phyloP scores from a whole-genome alignment of 92 coral and sea anemone genomes.

The Paramuricea clavata region DNA sequence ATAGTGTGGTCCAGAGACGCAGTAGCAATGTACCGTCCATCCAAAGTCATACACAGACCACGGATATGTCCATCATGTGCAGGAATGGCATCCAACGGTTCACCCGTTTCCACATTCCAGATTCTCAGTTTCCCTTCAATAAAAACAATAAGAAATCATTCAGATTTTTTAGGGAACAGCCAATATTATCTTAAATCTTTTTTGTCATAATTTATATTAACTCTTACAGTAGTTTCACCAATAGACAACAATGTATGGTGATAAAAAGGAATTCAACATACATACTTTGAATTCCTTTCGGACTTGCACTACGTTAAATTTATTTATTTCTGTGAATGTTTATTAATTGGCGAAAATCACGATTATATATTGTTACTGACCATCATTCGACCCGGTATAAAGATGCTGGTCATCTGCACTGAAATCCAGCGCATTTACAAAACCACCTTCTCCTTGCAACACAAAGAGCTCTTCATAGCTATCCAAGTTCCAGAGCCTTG shows the following conservation, averaged over 20 bases:
- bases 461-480: conserved; percentile 46
- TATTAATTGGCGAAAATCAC: no score
- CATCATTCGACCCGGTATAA: conserved; percentile 64
- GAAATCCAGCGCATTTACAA: conserved; percentile 66
- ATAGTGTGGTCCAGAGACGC: conserved; percentile 69
- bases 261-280: no score
- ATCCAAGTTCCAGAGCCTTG: conserved; percentile 71
- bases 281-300: no score
- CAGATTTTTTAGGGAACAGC: no score
- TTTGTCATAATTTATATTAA: no score
- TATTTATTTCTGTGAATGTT: no score
- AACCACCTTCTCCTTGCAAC: conserved; percentile 54
- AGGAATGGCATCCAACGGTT: conserved; percentile 32
- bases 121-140: conserved; percentile 53
- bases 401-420: conserved; percentile 53
- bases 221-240: no score
- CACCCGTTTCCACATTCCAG: conserved; percentile 62
- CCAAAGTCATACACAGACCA: conserved; percentile 61
- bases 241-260: no score
- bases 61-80: conserved; percentile 74
- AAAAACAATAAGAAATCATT: no score
- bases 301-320: no score
- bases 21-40: conserved; percentile 58
- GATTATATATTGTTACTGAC: neutral
- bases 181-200: no score